Evolutionary conservation across 2,888 invertebrate genomes (phyloP).

Genomic region (Julus scanicus): DNA sequence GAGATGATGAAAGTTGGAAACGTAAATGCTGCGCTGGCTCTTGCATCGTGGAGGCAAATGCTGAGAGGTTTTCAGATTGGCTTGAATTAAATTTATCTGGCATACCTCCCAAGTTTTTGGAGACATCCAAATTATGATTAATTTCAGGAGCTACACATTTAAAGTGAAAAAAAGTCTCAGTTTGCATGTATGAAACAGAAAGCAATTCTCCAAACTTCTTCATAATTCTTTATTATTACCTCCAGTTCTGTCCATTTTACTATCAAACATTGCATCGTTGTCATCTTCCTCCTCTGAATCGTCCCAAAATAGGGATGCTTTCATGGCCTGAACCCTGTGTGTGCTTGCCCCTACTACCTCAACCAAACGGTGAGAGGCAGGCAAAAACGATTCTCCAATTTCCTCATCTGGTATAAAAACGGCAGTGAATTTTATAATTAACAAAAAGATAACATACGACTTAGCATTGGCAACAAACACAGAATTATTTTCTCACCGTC

Average conservation of each 20-base stretch:
- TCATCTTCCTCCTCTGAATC: conserved; percentile 63
- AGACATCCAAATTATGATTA: background rate
- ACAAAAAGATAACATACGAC: background rate
- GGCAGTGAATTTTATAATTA: background rate
- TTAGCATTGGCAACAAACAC: background rate
- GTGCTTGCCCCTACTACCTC: conserved; percentile 64
- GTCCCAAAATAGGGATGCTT: conserved; percentile 78
- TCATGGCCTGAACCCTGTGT: conserved; percentile 78
- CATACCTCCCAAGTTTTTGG: background rate
- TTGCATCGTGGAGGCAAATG: conserved; percentile 28
- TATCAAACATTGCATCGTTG: conserved; percentile 52
- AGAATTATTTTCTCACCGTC: background rate
- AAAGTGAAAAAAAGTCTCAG: background rate
- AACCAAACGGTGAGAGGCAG: conserved; percentile 64
- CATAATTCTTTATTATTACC: background rate
- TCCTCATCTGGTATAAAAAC: background rate
- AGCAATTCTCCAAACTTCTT: too few species aligned
- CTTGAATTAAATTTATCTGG: conserved; percentile 20
- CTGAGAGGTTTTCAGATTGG: conserved; percentile 2
- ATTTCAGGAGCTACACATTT: background rate
- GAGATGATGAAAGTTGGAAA: background rate
- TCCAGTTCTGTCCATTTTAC: background rate
- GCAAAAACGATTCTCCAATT: conserved; percentile 52
- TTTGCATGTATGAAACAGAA: background rate
- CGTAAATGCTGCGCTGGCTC: conserved; percentile 23